Evolutionary conservation across 2,113 vertebrate species (phyloP).

Genomic region (Apteryx owenii): DNA sequence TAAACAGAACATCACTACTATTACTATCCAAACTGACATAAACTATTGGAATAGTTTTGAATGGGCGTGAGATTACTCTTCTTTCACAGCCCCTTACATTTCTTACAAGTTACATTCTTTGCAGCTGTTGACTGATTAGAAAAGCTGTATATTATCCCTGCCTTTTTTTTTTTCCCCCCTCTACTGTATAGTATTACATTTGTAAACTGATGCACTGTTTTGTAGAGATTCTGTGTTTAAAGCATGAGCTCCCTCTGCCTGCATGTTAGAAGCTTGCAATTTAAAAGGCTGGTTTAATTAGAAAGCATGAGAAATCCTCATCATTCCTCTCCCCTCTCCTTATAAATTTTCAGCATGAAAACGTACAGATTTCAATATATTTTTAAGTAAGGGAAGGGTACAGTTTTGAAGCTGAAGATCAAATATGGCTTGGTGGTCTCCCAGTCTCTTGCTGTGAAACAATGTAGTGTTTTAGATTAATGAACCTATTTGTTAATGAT

Average conservation of each 20-base stretch:
- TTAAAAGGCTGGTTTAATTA: background rate
- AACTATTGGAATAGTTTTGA: background rate
- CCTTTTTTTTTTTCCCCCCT: background rate
- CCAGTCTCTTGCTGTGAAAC: background rate
- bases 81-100: background rate
- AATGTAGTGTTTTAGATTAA: background rate
- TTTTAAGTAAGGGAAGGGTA: background rate
- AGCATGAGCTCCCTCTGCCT: background rate
- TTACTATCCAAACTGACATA: background rate
- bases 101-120: background rate
- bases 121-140: background rate
- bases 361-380: background rate
- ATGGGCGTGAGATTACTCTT: background rate
- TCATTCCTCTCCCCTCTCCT: background rate
- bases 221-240: background rate
- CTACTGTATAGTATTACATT: background rate
- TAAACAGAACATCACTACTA: background rate
- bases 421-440: background rate
- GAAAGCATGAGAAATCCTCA: background rate
- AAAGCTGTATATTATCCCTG: background rate
- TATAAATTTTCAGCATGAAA: background rate
- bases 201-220: background rate
- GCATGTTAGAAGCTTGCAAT: background rate
- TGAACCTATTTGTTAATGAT: background rate
- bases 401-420: background rate